A percentile compares a stretch with the other conserved stretches of the same genome.
Evolutionary conservation across 2,113 vertebrate species (phyloP).

Genomic region (Podarcis raffonei): DNA sequence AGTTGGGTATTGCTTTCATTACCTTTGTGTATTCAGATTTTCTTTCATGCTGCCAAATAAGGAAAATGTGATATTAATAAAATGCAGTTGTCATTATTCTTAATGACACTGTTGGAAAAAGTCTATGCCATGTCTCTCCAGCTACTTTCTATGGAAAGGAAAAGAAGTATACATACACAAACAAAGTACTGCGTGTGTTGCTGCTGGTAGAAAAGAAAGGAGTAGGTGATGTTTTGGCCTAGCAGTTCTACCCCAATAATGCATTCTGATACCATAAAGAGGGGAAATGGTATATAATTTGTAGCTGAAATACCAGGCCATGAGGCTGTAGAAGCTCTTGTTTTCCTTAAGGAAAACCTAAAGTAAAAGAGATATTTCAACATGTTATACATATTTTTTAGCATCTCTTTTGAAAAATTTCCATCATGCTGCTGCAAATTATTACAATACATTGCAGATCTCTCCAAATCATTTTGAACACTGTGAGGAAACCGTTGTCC

Average conservation of each 20-base stretch:
- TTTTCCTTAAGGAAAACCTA: neutral
- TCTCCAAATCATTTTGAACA: neutral
- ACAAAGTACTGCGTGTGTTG: neutral
- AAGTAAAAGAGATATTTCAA: neutral
- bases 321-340: neutral
- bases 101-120: neutral
- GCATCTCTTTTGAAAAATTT: neutral
- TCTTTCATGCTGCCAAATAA: neutral
- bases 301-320: neutral
- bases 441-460: neutral
- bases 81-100: neutral
- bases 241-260: neutral
- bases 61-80: neutral
- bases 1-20: neutral
- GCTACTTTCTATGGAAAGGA: neutral
- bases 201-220: neutral
- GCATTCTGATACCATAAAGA: neutral
- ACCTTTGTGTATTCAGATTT: neutral
- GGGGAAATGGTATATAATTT: neutral
- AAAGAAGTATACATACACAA: neutral
- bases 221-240: neutral
- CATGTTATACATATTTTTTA: neutral
- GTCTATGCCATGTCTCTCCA: neutral
- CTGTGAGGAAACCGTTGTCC: neutral
- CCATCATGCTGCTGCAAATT: neutral